Base-by-base conservation (phyloP, 2,113 vertebrate genomes). In the Solenodon paradoxus region DNA sequence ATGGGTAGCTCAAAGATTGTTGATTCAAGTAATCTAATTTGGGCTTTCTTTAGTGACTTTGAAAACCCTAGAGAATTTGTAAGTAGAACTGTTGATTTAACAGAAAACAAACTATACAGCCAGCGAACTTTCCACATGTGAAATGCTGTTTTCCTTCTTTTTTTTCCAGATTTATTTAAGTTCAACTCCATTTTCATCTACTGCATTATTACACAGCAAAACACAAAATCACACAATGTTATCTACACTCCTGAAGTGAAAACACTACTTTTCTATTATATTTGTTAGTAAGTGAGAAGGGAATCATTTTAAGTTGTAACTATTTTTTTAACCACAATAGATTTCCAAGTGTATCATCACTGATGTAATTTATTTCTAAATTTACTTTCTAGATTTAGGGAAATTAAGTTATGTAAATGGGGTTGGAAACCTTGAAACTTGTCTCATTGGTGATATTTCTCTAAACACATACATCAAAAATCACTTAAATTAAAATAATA, bases 81-180 rank as follows among this genome's bases (percentile, higher is more conserved):
- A 75, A 80, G 59, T 81, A 51, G 49, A 93, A 72, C 42, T 93
- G 57, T 83, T 95, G 81, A 71, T 96, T 95, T 88, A 97, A 95
- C 59, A 95, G 83, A 92, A 94, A 94, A 49, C 57, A 95, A 91
- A 92, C 61, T 63, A 89, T 74, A n/a, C n/a, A n/a, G n/a, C 47
- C n/a, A 64, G 61, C 40, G 79, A 95, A 80, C 42, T n/a, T 64
- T 83, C 45, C 49, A 87, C 16, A 28, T 82, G 86, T 82, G 35
- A 75, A 74, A 85, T 83, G 92, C 80, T 90, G 26, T 51, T 88
- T 92, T 63, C 30, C 87, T 91, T 78, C 22, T 77, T 88, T 72
- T 53, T 77, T 69, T 90, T 74, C 53, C 61, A 93, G 53, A 85
- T 51, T 19, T 68, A 35, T 80, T 79, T 75, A 69, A 87, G 10